Percentiles rank a stretch among this genome's conserved stretches.
These are phyloP conservation scores for Anniella stebbinsi DNA, from an alignment of 2,797 vertebrate species.

Conservation along the genomic window DNA sequence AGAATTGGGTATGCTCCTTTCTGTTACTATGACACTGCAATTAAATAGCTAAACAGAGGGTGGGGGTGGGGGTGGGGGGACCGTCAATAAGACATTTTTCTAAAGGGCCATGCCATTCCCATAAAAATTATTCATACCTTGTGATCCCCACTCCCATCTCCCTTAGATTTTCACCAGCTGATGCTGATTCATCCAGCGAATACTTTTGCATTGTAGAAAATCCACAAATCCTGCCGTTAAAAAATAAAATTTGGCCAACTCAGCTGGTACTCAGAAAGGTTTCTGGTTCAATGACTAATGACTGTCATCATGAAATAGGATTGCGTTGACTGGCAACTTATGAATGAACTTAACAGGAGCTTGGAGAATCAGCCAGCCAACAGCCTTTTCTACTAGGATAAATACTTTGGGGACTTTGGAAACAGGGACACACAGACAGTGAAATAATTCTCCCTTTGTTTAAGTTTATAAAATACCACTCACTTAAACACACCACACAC, in stretches of 20 bases:
- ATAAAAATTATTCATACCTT: constrained; percentile 74
- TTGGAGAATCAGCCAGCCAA: constrained; percentile 65
- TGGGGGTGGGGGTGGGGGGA: neutral
- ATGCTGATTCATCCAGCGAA: constrained; percentile 42
- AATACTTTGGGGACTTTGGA: constrained; percentile 66
- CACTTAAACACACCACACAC: neutral
- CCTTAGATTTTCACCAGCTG: constrained; percentile 39
- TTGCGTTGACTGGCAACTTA: constrained; percentile 69
- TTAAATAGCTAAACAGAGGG: constrained; percentile 77
- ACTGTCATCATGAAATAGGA: constrained; percentile 69
- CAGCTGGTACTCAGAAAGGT: constrained; percentile 67
- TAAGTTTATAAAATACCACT: constrained; percentile 43
- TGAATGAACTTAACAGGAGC: constrained; percentile 69
- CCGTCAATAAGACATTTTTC: constrained; percentile 74
- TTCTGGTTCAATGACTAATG: constrained; percentile 72
- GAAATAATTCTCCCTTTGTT: constrained; percentile 57
- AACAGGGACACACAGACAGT: constrained; percentile 65
- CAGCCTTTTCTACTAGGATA: constrained; percentile 63
- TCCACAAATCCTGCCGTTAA: constrained; percentile 50
- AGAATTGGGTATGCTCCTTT: constrained; percentile 81
- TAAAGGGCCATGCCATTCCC: constrained; percentile 75
- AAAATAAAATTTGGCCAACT: constrained; percentile 65
- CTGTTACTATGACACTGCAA: constrained; percentile 83
- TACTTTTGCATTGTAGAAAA: constrained; percentile 45
- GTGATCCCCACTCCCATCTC: constrained; percentile 10